Conservation (phyloP, 2,797 vertebrate species). For the Acridotheres tristis region DNA sequence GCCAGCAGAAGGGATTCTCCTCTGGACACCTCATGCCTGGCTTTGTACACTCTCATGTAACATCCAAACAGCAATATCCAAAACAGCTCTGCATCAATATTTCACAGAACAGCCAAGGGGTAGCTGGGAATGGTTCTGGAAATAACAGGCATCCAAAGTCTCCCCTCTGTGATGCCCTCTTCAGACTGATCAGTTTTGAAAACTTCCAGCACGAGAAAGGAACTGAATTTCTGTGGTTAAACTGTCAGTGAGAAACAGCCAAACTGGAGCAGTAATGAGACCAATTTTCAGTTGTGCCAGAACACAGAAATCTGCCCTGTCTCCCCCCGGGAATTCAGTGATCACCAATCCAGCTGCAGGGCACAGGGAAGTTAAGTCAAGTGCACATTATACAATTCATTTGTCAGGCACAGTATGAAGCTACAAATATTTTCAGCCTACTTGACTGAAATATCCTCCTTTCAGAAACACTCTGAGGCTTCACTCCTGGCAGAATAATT, state of each 20-base stretch:
- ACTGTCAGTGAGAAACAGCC: background rate
- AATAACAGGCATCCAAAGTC: background rate
- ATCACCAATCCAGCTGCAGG: background rate
- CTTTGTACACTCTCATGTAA: background rate
- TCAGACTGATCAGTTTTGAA: background rate
- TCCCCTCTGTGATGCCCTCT: background rate
- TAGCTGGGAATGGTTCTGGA: background rate
- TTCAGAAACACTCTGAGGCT: background rate
- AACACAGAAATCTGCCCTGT: background rate
- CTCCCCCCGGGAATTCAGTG: background rate
- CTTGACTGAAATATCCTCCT: background rate
- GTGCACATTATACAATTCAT: background rate
- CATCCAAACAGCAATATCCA: background rate
- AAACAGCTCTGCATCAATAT: background rate
- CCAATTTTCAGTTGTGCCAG: background rate
- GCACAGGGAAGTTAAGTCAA: background rate
- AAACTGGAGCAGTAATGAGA: background rate
- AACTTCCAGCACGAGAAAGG: background rate
- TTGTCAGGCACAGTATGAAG: background rate
- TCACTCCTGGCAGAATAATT: background rate
- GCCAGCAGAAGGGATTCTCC: background rate
- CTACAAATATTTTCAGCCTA: background rate
- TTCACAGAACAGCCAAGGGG: background rate
- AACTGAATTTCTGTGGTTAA: background rate
- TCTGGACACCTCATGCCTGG: background rate